phyloP scores from a whole-genome alignment of 2,113 vertebrate species.

The Tinamus guttatus region DNA sequence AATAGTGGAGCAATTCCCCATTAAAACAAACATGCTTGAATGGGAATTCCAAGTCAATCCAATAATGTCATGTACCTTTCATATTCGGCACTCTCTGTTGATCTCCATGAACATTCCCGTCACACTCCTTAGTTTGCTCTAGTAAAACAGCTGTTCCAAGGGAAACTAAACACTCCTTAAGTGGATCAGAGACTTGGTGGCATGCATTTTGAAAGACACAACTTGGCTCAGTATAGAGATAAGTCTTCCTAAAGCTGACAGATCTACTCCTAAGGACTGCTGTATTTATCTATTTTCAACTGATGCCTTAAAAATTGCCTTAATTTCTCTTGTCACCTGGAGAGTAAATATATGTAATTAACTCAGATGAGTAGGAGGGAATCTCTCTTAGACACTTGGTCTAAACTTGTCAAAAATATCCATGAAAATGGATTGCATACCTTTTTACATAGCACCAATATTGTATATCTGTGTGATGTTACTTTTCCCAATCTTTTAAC shows the following conservation, averaged over 20 bases:
- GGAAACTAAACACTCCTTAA: neutral
- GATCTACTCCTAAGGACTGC: neutral
- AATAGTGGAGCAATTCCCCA: neutral
- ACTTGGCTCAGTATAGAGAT: neutral
- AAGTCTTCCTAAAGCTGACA: neutral
- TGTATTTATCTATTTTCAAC: neutral
- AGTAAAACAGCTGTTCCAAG: neutral
- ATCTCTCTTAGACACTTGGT: neutral
- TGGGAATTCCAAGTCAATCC: neutral
- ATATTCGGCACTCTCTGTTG: neutral
- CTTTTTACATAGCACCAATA: neutral
- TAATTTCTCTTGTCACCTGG: neutral
- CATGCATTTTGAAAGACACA: neutral
- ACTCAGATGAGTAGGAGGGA: neutral
- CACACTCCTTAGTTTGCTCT: neutral
- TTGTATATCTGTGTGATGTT: neutral
- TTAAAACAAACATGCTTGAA: neutral
- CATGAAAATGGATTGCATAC: neutral
- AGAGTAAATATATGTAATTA: neutral
- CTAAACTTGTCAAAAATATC: neutral
- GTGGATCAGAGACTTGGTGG: neutral
- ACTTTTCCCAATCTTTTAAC: neutral
- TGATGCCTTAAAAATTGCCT: neutral
- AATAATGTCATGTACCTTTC: neutral
- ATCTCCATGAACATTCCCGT: accelerated